Percentiles rank a stretch among this genome's conserved stretches.
Conservation (phyloP, 1,140 invertebrate genomes). For the Coenobita brevimanus region DNA sequence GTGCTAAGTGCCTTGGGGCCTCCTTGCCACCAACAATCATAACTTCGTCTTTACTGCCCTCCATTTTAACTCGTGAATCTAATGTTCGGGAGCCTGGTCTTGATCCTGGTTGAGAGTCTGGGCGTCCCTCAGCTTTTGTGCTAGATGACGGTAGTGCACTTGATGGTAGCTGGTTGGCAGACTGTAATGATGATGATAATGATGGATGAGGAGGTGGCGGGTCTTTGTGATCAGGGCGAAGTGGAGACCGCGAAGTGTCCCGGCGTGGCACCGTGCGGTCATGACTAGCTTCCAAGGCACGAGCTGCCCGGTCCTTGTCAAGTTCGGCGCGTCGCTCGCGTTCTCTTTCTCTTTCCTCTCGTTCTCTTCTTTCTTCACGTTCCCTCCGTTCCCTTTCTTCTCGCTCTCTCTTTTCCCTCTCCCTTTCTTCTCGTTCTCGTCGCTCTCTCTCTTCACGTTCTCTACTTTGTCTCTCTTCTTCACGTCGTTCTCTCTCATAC, state of each 20-base stretch:
- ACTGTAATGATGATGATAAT: background rate
- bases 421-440: slow-evolving; percentile 58
- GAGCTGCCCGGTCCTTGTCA: slow-evolving; percentile 55
- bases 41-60: slow-evolving; percentile 60
- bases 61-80: slow-evolving; percentile 51
- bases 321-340: slow-evolving; percentile 62
- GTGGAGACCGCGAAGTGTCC: slow-evolving; percentile 65
- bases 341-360: slow-evolving; percentile 53
- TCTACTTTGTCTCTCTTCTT: slow-evolving; percentile 59
- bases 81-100: slow-evolving; percentile 59
- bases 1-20: slow-evolving; percentile 50
- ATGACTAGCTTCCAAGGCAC: slow-evolving; percentile 62
- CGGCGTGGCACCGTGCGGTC: slow-evolving; percentile 51
- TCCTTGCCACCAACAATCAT: slow-evolving; percentile 69
- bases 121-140: slow-evolving; percentile 58
- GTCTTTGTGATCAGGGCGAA: slow-evolving; percentile 57
- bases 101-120: slow-evolving; percentile 62
- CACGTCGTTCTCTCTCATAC: slow-evolving; percentile 62
- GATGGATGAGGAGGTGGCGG: slow-evolving; percentile 25
- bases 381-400: slow-evolving; percentile 53
- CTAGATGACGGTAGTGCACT: slow-evolving; percentile 32
- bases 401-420: slow-evolving; percentile 52
- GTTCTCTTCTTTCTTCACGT: slow-evolving; percentile 43
- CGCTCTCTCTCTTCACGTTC: slow-evolving; percentile 63
- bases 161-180: slow-evolving; percentile 27